Percentiles rank a stretch among this genome's conserved stretches.
Evolutionary conservation across 1,140 invertebrate species (phyloP).

Genomic region (Leptinotarsa lineolata): DNA sequence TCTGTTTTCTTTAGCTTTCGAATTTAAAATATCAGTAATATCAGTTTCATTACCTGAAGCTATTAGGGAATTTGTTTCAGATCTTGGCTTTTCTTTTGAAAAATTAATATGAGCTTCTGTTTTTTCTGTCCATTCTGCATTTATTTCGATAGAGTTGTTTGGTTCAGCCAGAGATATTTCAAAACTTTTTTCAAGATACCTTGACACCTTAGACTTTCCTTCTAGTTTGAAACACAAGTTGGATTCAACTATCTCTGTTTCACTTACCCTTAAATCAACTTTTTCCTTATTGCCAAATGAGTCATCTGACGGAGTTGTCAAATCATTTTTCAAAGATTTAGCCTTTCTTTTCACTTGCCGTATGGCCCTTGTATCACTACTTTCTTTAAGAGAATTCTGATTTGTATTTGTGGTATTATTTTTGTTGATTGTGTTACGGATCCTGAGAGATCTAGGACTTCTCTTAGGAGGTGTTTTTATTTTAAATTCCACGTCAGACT

Average conservation of each 20-base stretch:
- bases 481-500: not conserved
- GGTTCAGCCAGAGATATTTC: not conserved
- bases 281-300: too few species aligned
- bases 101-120: not conserved
- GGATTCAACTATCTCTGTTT: not conserved
- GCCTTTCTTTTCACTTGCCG: not conserved
- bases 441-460: not conserved
- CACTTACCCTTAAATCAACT: not conserved
- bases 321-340: too few species aligned
- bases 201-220: not conserved
- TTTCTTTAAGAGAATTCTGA: not conserved
- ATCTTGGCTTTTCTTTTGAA: not conserved
- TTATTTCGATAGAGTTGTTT: not conserved
- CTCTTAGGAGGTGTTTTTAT: conserved; percentile 1
- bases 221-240: not conserved
- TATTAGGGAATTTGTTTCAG: not conserved
- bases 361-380: not conserved
- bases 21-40: too few species aligned
- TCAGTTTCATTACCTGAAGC: too few species aligned
- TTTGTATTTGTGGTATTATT: not conserved
- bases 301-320: too few species aligned
- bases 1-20: not conserved
- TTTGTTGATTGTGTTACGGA: not conserved
- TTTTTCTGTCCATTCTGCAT: not conserved
- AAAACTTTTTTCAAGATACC: not conserved